A percentile compares a stretch with the other conserved stretches of the same genome.
These are phyloP conservation scores for Actinia tenebrosa DNA, from an alignment of 64 coral and sea anemone species.

Conservation along the genomic window DNA sequence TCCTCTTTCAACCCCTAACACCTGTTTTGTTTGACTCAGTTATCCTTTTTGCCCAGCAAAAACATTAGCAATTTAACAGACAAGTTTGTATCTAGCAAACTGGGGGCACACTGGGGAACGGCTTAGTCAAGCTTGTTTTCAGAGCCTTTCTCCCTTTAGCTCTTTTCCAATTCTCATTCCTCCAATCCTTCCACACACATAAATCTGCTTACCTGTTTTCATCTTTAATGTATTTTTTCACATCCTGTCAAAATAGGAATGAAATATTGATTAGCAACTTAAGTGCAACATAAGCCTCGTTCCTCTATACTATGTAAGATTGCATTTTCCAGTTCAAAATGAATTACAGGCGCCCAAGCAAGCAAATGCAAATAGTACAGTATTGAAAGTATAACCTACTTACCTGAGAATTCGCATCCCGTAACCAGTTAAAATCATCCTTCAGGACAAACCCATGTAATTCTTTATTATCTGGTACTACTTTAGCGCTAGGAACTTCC, in stretches of 20 bases:
- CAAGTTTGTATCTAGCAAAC: too few species aligned
- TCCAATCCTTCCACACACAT: background rate
- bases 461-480: background rate
- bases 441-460: slow-evolving; percentile 42
- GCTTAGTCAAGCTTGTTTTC: too few species aligned
- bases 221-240: slow-evolving; percentile 40
- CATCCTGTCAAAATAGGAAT: slow-evolving; percentile 17
- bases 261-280: background rate
- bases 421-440: slow-evolving; percentile 49
- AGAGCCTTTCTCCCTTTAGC: too few species aligned
- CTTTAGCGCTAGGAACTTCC: slow-evolving; percentile 21
- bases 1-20: too few species aligned
- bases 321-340: background rate
- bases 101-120: too few species aligned
- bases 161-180: too few species aligned
- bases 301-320: too few species aligned
- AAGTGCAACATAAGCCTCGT: background rate
- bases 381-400: background rate
- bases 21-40: too few species aligned
- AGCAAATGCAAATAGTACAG: too few species aligned
- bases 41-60: too few species aligned
- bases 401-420: slow-evolving; percentile 33
- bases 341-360: too few species aligned
- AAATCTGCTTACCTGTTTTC: slow-evolving; percentile 39
- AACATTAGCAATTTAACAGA: too few species aligned